Evolutionary conservation across 2,113 vertebrate species (phyloP).

Genomic region (Recurvirostra avosetta): DNA sequence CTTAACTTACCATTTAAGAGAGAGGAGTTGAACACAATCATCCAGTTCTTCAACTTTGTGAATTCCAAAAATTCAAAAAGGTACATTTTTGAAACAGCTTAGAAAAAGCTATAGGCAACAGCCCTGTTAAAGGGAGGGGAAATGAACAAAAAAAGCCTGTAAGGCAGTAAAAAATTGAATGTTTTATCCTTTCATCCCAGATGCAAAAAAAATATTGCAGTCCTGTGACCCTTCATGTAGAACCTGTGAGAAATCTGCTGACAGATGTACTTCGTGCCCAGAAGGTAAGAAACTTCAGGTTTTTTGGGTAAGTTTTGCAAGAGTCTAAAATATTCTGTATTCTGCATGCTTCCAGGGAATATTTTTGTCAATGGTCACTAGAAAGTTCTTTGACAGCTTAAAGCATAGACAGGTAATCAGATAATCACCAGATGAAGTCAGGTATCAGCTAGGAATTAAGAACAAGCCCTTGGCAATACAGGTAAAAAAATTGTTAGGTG

Average conservation of each 20-base stretch:
- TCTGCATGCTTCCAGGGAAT: neutral
- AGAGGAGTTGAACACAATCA: neutral
- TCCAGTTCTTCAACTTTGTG: neutral
- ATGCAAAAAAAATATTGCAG: slow-evolving; percentile 2
- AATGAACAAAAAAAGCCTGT: neutral
- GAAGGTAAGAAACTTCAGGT: slow-evolving; percentile 71
- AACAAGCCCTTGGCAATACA: neutral
- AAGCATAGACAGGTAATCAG: neutral
- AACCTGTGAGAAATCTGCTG: slow-evolving; percentile 71
- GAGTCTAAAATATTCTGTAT: neutral
- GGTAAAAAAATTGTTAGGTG: neutral
- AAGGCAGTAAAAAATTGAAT: neutral
- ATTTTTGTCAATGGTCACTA: neutral
- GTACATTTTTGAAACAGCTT: neutral
- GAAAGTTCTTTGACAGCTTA: neutral
- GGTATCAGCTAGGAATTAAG: neutral
- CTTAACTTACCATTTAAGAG: neutral
- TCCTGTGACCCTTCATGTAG: slow-evolving; percentile 77
- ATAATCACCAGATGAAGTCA: neutral
- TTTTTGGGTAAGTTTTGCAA: neutral
- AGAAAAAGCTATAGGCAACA: neutral
- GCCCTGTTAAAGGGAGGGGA: neutral
- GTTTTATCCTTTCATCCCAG: slow-evolving; percentile 30
- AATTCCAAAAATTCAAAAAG: neutral
- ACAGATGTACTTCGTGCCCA: slow-evolving; percentile 79